Conservation (phyloP, 2,113 vertebrate species). For the Spea multiplicata region DNA sequence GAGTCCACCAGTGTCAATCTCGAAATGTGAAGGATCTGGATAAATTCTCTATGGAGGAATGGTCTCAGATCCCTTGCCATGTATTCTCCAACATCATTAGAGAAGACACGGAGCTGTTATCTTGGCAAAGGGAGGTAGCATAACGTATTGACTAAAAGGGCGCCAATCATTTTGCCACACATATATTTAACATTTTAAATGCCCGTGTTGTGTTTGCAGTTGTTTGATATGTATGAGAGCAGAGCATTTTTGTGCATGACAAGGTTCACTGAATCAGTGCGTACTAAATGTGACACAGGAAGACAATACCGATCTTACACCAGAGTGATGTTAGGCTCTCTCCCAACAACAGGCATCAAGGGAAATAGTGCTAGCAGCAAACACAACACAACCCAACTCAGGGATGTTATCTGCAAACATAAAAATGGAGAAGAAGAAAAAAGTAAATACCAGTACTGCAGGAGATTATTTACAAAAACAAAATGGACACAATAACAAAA, state of each 20-base stretch:
- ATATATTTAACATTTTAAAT: too few relatives aligned
- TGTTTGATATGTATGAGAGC: too few relatives aligned
- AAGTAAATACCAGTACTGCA: constrained; percentile 17
- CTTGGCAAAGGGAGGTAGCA: too few relatives aligned
- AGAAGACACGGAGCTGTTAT: too few relatives aligned
- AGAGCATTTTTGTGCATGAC: background rate
- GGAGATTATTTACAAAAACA: constrained; percentile 23
- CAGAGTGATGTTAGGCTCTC: constrained; percentile 77
- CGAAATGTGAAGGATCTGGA: too few relatives aligned
- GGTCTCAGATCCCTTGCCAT: too few relatives aligned
- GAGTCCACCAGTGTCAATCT: too few relatives aligned
- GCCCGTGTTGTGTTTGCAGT: too few relatives aligned
- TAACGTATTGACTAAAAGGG: too few relatives aligned
- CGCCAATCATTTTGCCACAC: too few relatives aligned
- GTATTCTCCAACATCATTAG: too few relatives aligned
- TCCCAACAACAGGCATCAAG: constrained; percentile 89
- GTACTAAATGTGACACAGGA: constrained; percentile 46
- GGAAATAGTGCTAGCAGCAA: constrained; percentile 84
- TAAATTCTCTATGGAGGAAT: too few relatives aligned
- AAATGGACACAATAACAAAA: constrained; percentile 24
- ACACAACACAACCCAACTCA: constrained; percentile 83
- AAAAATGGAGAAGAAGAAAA: constrained; percentile 46
- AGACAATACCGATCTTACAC: constrained; percentile 76
- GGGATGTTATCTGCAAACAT: constrained; percentile 65
- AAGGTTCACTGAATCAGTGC: constrained; percentile 50